Evolutionary conservation across 2,888 invertebrate species (phyloP).

Genomic region (Ornithoptera alexandrae): DNA sequence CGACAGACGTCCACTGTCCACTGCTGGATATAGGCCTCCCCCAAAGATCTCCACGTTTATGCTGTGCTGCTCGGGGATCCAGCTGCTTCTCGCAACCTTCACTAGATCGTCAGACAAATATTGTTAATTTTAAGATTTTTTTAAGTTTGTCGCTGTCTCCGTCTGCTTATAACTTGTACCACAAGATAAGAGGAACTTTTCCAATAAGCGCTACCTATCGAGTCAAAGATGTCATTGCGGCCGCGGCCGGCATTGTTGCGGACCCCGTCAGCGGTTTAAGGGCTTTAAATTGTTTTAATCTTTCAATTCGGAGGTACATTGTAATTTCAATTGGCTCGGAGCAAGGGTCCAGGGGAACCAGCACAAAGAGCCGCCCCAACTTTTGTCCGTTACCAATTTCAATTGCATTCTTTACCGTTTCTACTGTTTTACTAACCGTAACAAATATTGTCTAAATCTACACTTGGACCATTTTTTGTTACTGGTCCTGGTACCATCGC

Average conservation of each 20-base stretch:
- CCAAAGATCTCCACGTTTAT: too few relatives aligned
- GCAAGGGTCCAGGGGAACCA: slow-evolving; percentile 24
- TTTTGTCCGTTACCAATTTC: slow-evolving; percentile 26
- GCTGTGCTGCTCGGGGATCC: too few relatives aligned
- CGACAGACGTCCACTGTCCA: too few relatives aligned
- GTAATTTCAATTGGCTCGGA: slow-evolving; percentile 34
- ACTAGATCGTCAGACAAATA: too few relatives aligned
- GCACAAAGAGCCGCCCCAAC: slow-evolving; percentile 26
- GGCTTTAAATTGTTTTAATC: slow-evolving; percentile 44
- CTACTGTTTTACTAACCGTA: not conserved
- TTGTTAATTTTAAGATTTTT: not conserved
- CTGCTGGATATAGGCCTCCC: too few relatives aligned
- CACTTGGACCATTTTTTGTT: too few relatives aligned
- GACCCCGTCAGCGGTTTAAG: slow-evolving; percentile 56
- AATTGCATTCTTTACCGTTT: slow-evolving; percentile 25
- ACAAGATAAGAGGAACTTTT: slow-evolving; percentile 61
- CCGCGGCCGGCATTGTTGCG: slow-evolving; percentile 62
- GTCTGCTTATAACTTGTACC: slow-evolving; percentile 39
- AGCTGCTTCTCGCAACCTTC: too few relatives aligned
- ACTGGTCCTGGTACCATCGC: too few relatives aligned
- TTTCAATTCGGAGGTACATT: slow-evolving; percentile 36
- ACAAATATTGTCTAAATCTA: not conserved
- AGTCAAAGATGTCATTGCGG: slow-evolving; percentile 57
- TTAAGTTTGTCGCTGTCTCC: not conserved
- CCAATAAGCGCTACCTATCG: slow-evolving; percentile 70